Evolutionary conservation across 2,797 vertebrate genomes (phyloP).

Genomic region (Thaleichthys pacificus): DNA sequence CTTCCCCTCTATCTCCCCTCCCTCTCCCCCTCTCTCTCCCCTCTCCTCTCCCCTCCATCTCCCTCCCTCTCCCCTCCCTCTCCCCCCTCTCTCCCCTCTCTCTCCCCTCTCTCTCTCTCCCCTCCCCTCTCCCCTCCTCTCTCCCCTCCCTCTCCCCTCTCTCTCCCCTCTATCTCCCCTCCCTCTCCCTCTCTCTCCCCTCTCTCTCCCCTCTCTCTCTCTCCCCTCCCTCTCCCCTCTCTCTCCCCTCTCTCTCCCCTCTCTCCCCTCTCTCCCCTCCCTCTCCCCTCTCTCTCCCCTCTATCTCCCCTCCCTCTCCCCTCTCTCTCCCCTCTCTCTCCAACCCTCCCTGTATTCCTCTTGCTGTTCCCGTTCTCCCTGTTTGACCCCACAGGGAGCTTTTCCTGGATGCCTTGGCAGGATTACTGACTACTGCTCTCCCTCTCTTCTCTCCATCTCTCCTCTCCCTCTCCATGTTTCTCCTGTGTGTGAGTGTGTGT

Average conservation of each 20-base stretch:
- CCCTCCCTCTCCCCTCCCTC: no score
- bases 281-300: background rate
- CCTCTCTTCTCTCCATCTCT: conserved; percentile 54
- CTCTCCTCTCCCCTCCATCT: conserved; percentile 31
- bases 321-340: no score
- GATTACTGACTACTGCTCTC: conserved; percentile 31
- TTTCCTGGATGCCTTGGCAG: no score
- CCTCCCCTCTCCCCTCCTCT: no score
- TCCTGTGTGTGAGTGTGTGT: no score
- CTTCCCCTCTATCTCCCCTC: background rate
- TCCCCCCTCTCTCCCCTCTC: conserved; percentile 33
- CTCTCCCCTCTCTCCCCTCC: conserved; percentile 44
- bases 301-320: no score
- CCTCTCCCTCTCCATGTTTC: conserved; percentile 4
- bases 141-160: conserved; percentile 51
- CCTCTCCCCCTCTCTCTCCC: conserved; percentile 46
- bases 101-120: background rate
- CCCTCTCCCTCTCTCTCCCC: background rate
- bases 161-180: conserved; percentile 19
- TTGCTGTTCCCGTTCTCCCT: conserved; percentile 59
- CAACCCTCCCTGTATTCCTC: no score
- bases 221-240: conserved; percentile 7
- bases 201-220: conserved; percentile 35
- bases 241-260: background rate
- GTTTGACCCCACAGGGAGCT: no score